A percentile compares a stretch with the other conserved stretches of the same genome.
Evolutionary conservation across 2,888 invertebrate species (phyloP).

Genomic region (Nomada fabriciana): DNA sequence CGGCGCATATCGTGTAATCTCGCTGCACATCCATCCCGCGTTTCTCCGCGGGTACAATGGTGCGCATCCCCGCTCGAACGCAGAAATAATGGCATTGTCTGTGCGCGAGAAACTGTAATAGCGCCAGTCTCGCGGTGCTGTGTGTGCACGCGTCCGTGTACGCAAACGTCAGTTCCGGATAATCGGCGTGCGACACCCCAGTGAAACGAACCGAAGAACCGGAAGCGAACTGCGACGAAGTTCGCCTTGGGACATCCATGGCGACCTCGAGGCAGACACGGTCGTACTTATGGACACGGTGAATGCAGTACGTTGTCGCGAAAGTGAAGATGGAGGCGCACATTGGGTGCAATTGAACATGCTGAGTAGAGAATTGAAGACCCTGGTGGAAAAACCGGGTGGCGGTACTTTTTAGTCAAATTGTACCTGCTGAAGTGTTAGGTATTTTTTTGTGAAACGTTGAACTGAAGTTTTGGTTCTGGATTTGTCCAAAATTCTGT

Average conservation of each 20-base stretch:
- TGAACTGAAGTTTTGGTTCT: no score
- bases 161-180: constrained; percentile 43
- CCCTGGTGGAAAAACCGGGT: no score
- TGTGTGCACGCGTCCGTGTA: constrained; percentile 24
- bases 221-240: constrained; percentile 29
- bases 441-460: no score
- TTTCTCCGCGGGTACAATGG: constrained; percentile 63
- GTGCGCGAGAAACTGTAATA: constrained; percentile 59
- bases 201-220: constrained; percentile 43
- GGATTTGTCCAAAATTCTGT: no score
- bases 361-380: no score
- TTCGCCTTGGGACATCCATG: constrained; percentile 6
- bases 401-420: no score
- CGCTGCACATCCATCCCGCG: constrained; percentile 59
- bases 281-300: constrained; percentile 45
- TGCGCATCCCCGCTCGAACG: constrained; percentile 63
- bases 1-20: constrained; percentile 68
- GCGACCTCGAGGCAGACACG: background rate
- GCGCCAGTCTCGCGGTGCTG: constrained; percentile 3
- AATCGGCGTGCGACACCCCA: constrained; percentile 57
- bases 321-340: no score
- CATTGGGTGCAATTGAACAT: no score
- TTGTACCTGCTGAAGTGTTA: no score
- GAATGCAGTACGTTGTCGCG: background rate
- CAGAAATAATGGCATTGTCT: constrained; percentile 70